phyloP scores from a whole-genome alignment of 2,797 vertebrate species.

The Lateolabrax maculatus region DNA sequence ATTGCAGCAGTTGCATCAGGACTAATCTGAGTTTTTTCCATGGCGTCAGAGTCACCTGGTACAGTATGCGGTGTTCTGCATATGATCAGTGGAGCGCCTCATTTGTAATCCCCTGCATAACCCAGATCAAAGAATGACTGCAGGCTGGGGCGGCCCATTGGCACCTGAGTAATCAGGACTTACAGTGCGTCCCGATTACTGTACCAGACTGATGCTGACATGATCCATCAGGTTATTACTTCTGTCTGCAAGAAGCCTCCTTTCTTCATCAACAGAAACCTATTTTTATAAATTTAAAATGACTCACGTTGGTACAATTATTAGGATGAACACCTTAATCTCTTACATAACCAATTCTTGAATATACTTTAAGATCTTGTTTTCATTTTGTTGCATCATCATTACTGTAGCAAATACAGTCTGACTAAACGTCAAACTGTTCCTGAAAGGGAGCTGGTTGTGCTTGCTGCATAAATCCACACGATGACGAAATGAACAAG shows the following conservation, averaged over 20 bases:
- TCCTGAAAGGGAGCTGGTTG: background rate
- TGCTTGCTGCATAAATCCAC: background rate
- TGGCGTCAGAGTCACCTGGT: conserved; percentile 39
- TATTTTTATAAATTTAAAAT: background rate
- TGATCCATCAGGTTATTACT: background rate
- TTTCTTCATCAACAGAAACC: fast-evolving
- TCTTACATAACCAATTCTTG: too few species aligned
- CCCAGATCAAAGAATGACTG: conserved; percentile 60
- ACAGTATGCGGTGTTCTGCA: background rate
- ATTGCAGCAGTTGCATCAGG: background rate
- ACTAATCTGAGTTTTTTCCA: conserved; percentile 59
- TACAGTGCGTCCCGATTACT: background rate
- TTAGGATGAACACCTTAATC: background rate
- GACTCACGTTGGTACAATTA: background rate
- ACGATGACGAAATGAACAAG: background rate
- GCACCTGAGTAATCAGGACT: conserved; percentile 37
- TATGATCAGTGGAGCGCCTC: conserved; percentile 37
- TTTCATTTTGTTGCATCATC: too few species aligned
- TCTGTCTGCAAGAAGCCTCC: background rate
- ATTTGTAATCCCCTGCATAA: conserved; percentile 58
- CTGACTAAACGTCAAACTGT: background rate
- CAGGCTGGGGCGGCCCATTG: conserved; percentile 16
- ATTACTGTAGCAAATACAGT: background rate
- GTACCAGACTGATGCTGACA: conserved; percentile 25
- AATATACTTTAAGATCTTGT: background rate